Evolutionary conservation across 2,113 vertebrate genomes (phyloP).

Genomic region (Plecturocebus donacophilus): DNA sequence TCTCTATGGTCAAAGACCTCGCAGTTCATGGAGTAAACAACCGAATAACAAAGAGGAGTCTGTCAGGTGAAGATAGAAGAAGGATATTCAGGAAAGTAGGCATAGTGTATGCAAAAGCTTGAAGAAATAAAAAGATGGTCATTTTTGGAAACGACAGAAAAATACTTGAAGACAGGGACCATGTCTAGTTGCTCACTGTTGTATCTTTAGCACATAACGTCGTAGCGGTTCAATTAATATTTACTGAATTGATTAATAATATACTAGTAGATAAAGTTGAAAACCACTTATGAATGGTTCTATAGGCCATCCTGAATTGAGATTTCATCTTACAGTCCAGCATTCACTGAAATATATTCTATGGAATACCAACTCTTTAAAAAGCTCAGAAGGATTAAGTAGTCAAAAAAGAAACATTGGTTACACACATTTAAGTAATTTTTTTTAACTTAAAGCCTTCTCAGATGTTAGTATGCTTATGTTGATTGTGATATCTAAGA

Average conservation of each 20-base stretch:
- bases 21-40: not conserved
- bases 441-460: not conserved
- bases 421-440: not conserved
- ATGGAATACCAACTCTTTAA: not conserved
- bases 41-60: not conserved
- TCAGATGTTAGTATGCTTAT: not conserved
- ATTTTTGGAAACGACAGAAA: not conserved
- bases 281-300: not conserved
- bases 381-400: not conserved
- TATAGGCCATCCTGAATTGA: not conserved
- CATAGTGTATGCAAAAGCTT: not conserved
- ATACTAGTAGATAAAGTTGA: not conserved
- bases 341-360: not conserved
- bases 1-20: not conserved
- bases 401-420: not conserved
- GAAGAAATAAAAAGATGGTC: not conserved
- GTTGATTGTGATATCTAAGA: not conserved
- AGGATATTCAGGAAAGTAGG: not conserved
- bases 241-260: conserved; percentile 26
- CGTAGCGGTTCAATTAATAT: not conserved
- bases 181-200: not conserved
- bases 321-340: not conserved
- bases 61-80: not conserved
- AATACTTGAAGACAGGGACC: not conserved
- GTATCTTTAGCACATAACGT: not conserved